phyloP scores from a whole-genome alignment of 2,113 vertebrate species.

The Gallinago jamesoni region DNA sequence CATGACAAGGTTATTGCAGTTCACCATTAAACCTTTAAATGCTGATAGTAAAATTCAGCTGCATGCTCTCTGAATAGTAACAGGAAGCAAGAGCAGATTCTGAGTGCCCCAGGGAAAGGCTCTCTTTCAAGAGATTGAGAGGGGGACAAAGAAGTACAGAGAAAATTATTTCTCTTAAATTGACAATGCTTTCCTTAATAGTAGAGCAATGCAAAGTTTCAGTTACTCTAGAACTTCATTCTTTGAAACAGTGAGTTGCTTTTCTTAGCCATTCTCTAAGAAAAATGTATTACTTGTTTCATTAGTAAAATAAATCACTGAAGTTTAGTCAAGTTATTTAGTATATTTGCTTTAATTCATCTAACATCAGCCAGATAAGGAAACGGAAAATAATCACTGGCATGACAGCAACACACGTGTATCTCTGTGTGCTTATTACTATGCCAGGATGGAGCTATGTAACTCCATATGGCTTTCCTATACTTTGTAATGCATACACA shows the following conservation, averaged over 20 bases:
- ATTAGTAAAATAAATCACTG: not conserved
- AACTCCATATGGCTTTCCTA: not conserved
- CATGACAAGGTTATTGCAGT: not conserved
- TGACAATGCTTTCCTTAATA: not conserved
- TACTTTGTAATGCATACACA: not conserved
- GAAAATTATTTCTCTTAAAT: not conserved
- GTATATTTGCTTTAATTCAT: not conserved
- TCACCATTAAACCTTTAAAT: not conserved
- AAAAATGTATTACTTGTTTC: not conserved
- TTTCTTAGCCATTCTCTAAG: not conserved
- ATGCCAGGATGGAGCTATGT: not conserved
- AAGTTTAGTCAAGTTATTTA: not conserved
- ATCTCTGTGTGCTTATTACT: not conserved
- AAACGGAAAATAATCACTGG: not conserved
- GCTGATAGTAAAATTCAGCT: not conserved
- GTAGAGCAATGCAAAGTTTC: not conserved
- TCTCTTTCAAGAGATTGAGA: not conserved
- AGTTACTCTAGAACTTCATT: not conserved
- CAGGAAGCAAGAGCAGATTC: not conserved
- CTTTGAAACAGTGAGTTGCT: not conserved
- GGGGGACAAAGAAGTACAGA: not conserved
- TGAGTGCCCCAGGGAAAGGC: not conserved
- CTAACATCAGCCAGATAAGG: not conserved
- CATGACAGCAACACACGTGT: not conserved
- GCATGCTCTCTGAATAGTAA: not conserved